These are phyloP conservation scores for Entomobrya proxima DNA, from an alignment of 2,888 invertebrate genomes.

Conservation along the genomic window DNA sequence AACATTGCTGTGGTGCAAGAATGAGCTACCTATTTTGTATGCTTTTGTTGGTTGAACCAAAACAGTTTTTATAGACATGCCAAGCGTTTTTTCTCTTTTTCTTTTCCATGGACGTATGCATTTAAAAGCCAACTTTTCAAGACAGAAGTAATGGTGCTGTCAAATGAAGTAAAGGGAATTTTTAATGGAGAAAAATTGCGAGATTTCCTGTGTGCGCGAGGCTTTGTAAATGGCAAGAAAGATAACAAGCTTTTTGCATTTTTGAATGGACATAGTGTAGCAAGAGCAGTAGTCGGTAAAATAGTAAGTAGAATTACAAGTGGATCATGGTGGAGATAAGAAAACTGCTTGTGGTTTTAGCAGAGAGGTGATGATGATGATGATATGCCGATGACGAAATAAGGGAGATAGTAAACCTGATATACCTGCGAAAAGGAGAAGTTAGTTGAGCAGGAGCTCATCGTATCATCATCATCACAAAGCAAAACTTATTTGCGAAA, in stretches of 20 bases:
- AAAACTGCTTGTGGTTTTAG: slow-evolving; percentile 6
- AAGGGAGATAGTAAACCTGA: not conserved
- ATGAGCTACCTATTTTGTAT: too few relatives aligned
- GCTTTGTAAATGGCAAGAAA: not conserved
- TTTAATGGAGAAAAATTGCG: too few relatives aligned
- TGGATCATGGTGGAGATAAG: not conserved
- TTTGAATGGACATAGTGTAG: not conserved
- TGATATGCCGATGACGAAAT: slow-evolving; percentile 38
- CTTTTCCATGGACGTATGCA: not conserved
- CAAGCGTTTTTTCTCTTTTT: not conserved
- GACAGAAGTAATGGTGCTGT: too few relatives aligned
- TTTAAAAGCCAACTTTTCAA: too few relatives aligned
- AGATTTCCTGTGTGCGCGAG: too few relatives aligned
- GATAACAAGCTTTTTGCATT: not conserved
- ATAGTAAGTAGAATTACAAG: not conserved
- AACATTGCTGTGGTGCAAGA: not conserved
- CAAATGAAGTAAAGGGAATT: too few relatives aligned
- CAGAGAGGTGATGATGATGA: not conserved
- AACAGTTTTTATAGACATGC: not conserved
- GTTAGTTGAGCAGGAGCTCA: slow-evolving; percentile 45
- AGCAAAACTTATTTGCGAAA: slow-evolving; percentile 54
- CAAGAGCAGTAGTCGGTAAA: too few relatives aligned
- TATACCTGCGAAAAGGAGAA: not conserved
- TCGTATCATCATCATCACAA: slow-evolving; percentile 15
- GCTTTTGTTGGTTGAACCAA: not conserved